Percentiles rank a stretch among this genome's conserved stretches.
Conservation (phyloP, 2,888 invertebrate species). For the Steinernema scapterisci region DNA sequence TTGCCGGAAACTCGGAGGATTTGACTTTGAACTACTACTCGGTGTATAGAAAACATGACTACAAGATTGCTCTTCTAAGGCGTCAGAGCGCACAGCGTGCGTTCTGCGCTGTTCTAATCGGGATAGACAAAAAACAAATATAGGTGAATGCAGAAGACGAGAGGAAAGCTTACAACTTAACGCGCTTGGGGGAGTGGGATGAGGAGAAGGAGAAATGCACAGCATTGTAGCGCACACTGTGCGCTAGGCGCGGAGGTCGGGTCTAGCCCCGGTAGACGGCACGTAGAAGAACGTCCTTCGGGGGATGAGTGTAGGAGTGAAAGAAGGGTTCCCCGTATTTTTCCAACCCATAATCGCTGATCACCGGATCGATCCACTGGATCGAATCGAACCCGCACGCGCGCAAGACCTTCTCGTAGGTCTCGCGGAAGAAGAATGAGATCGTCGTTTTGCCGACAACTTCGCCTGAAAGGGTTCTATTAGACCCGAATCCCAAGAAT, state of each 20-base stretch:
- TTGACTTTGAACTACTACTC: not conserved
- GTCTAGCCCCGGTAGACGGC: constrained; percentile 26
- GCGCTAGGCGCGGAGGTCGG: not conserved
- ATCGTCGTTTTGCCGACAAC: constrained; percentile 28
- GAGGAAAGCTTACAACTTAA: not conserved
- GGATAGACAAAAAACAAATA: not conserved
- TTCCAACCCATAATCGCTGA: constrained; percentile 36
- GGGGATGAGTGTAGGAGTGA: constrained; percentile 36
- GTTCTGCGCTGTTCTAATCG: not conserved
- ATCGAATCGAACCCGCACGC: constrained; percentile 37
- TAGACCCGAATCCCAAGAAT: too few species aligned
- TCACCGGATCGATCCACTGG: constrained; percentile 38
- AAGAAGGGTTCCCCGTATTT: constrained; percentile 35
- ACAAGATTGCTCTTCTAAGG: too few species aligned
- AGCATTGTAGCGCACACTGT: not conserved
- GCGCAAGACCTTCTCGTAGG: constrained; percentile 36
- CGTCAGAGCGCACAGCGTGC: too few species aligned
- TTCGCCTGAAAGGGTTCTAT: not conserved
- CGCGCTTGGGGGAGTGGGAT: not conserved
- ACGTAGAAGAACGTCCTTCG: constrained; percentile 35
- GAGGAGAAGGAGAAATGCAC: constrained; percentile 23
- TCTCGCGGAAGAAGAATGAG: constrained; percentile 30
- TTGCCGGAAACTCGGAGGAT: constrained; percentile 26
- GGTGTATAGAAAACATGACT: too few species aligned
- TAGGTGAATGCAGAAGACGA: not conserved